Conservation (phyloP, 2,888 invertebrate species). For the Ischnura elegans region DNA sequence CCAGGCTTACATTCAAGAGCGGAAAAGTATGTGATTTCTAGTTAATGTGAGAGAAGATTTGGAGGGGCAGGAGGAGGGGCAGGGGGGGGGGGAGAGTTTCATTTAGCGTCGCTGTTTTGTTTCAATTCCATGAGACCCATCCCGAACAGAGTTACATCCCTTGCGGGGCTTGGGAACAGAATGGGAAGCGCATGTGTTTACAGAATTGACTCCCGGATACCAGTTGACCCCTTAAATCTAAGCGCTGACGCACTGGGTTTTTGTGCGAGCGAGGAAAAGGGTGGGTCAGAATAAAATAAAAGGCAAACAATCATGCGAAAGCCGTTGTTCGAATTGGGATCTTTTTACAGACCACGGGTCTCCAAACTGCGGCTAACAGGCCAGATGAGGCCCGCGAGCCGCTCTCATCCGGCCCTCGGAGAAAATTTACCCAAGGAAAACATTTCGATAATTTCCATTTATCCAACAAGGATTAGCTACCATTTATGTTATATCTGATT, state of each 20-base stretch:
- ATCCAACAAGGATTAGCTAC: too few species aligned
- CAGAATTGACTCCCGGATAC: constrained; percentile 1
- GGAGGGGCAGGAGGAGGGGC: neutral
- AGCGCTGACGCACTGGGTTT: neutral
- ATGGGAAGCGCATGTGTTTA: neutral
- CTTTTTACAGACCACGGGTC: too few species aligned
- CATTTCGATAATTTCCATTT: too few species aligned
- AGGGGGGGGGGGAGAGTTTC: neutral
- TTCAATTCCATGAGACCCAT: constrained; percentile 4
- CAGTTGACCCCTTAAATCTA: constrained; percentile 18
- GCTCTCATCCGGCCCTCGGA: too few species aligned
- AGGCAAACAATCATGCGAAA: neutral
- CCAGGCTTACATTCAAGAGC: neutral
- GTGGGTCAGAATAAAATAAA: neutral
- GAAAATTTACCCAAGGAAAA: too few species aligned
- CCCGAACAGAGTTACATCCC: neutral
- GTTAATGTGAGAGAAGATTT: neutral
- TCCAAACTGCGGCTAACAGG: too few species aligned
- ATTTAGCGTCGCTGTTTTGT: neutral
- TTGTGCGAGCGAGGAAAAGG: neutral
- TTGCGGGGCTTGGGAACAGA: neutral
- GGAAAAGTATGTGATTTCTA: neutral
- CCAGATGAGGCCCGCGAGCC: too few species aligned
- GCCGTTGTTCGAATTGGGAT: neutral
- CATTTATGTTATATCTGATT: too few species aligned